Evolutionary conservation across 2,797 vertebrate genomes (phyloP).

Genomic region (Naso thynnoides): DNA sequence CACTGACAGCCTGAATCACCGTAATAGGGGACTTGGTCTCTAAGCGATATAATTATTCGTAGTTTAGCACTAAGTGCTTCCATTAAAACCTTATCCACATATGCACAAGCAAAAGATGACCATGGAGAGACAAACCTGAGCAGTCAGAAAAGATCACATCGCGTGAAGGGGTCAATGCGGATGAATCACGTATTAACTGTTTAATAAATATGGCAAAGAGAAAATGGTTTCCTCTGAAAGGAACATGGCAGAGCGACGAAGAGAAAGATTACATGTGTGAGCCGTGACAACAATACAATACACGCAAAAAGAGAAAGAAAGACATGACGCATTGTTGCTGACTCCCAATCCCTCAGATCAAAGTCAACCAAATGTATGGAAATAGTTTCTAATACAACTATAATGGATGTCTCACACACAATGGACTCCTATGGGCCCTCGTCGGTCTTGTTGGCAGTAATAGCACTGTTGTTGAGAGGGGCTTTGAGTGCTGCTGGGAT

Average conservation of each 20-base stretch:
- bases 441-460: constrained; percentile 61
- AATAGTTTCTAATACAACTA: constrained; percentile 64
- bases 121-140: constrained; percentile 26
- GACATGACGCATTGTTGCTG: constrained; percentile 14
- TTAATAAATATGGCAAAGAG: constrained; percentile 13
- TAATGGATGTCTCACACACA: constrained; percentile 66
- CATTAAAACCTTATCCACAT: constrained; percentile 68
- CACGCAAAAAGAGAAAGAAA: constrained; percentile 36
- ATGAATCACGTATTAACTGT: constrained; percentile 44
- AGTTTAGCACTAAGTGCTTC: constrained; percentile 74
- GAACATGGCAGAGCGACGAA: neutral
- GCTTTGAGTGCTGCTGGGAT: constrained; percentile 53
- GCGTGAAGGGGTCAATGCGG: constrained; percentile 38
- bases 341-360: constrained; percentile 64
- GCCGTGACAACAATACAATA: constrained; percentile 47
- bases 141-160: constrained; percentile 30
- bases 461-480: constrained; percentile 52
- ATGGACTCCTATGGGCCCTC: constrained; percentile 59
- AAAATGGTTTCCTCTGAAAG: constrained; percentile 16
- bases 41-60: constrained; percentile 74
- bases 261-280: constrained; percentile 31
- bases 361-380: constrained; percentile 69
- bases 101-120: constrained; percentile 51
- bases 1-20: constrained; percentile 69
- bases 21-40: constrained; percentile 73